phyloP scores from a whole-genome alignment of 2,888 invertebrate species.

The Ectemnius lituratus region DNA sequence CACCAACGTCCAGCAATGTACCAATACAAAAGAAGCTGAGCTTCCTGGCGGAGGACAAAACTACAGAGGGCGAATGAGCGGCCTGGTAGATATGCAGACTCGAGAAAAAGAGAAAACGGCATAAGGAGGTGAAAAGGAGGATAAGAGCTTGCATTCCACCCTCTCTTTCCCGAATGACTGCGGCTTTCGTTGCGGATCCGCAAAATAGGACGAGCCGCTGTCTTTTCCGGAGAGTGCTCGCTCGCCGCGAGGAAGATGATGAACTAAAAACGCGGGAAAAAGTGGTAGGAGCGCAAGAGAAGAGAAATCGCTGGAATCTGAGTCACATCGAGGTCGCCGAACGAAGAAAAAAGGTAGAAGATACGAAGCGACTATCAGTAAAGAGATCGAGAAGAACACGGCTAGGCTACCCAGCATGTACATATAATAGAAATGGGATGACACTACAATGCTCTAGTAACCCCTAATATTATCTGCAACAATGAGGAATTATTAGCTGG shows the following conservation, averaged over 20 bases:
- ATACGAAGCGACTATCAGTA: constrained; percentile 3
- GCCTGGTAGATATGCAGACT: background rate
- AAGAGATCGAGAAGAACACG: constrained; percentile 12
- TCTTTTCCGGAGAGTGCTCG: constrained; percentile 54
- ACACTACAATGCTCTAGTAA: constrained; percentile 8
- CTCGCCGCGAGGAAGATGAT: constrained; percentile 11
- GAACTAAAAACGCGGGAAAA: constrained; percentile 16
- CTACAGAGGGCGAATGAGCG: background rate
- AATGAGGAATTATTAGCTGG: constrained; percentile 47
- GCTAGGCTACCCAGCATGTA: constrained; percentile 49
- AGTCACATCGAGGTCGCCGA: constrained; percentile 63
- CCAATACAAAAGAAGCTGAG: background rate
- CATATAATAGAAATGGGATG: constrained; percentile 47
- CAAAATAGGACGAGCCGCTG: constrained; percentile 64
- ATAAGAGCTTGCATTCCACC: constrained; percentile 19
- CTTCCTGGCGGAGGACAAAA: background rate
- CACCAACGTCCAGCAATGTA: background rate
- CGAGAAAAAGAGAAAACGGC: constrained; percentile 7
- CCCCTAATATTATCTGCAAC: constrained; percentile 8
- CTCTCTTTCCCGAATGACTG: constrained; percentile 49
- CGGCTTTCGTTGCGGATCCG: constrained; percentile 67
- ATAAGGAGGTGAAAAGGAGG: constrained; percentile 13
- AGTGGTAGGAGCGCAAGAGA: background rate
- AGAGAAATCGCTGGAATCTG: constrained; percentile 64
- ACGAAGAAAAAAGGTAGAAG: constrained; percentile 38